phyloP scores from a whole-genome alignment of 2,888 invertebrate genomes.

The Andrena chrysosceles region DNA sequence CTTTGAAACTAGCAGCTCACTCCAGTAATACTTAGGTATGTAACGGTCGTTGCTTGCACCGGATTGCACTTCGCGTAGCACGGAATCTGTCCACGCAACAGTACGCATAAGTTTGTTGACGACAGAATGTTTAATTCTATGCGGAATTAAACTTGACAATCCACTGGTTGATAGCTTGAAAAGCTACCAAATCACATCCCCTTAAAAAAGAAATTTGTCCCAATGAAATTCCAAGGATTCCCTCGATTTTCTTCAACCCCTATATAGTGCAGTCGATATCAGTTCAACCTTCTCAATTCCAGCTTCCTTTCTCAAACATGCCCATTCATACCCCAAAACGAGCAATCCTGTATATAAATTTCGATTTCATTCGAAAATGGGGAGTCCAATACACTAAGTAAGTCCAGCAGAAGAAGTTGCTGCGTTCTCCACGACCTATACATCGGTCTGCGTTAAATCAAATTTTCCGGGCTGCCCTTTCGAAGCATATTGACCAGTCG shows the following conservation, averaged over 20 bases:
- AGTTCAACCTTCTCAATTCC: too few relatives aligned
- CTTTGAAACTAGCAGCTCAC: slow-evolving; percentile 46
- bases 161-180: too few relatives aligned
- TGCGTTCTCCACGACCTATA: background rate
- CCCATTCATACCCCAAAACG: background rate
- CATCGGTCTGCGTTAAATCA: background rate
- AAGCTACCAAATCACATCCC: too few relatives aligned
- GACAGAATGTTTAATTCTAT: background rate
- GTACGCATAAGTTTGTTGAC: slow-evolving; percentile 2
- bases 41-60: background rate
- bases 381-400: slow-evolving; percentile 1
- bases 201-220: too few relatives aligned
- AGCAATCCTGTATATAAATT: background rate
- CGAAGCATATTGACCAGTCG: slow-evolving; percentile 1
- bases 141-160: background rate
- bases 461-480: background rate
- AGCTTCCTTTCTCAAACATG: too few relatives aligned
- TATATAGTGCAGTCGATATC: too few relatives aligned
- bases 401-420: background rate
- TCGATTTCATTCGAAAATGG: background rate
- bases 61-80: slow-evolving; percentile 19
- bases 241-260: too few relatives aligned
- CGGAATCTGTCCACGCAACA: slow-evolving; percentile 10
- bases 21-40: slow-evolving; percentile 2
- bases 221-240: too few relatives aligned